Evolutionary conservation across 2,888 invertebrate species (phyloP), one percentile per base, ranked within the genome.

Genomic region (Phalera bucephala): DNA sequence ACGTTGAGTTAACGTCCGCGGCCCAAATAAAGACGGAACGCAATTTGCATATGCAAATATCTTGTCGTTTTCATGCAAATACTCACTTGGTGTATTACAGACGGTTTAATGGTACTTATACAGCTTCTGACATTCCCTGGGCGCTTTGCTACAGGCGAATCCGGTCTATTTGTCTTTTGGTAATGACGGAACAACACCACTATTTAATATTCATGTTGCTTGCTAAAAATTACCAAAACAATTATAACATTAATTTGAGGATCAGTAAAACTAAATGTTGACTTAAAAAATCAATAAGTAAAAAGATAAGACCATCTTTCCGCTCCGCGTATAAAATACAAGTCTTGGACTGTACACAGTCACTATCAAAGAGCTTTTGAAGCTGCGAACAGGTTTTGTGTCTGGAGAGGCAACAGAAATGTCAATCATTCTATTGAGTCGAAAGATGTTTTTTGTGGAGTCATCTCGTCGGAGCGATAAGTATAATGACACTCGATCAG

Each of bases 1-100:
- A 78, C 73, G 62, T 59, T 54, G 71, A 76, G 71, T 78, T 77
- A 76, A 75, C 77, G 76, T 80, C 78, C 78, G 72, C 77, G 75
- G 74, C 73, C 80, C 80, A 80, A 86, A 83, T 83, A 84, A 84
- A 84, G 83, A 77, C 78, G 75, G 76, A 80, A 77, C 78, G 75
- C 74, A 70, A 88, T 87, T 88, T 86, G 75, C 86, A 88, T 88
- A 88, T 87, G 87, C 82, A 85, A 88, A 88, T 88, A 76, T 57
- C 69, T 68, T 65, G 72, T 77, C 79, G 80, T 82, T 83, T 77
- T 78, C 79, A 84, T 86, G 84, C 84, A 83, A 86, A 87, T 84
- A 83, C 72, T 62, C 64, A 68, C 72, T 77, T 77, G 76, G 72
- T 80, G 84, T 86, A 85, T 84, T 84, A 85, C 84, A 75, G 78